Evolutionary conservation across 2,113 vertebrate genomes (phyloP), one percentile per base, ranked within the genome.

Genomic region (Crocuta crocuta): DNA sequence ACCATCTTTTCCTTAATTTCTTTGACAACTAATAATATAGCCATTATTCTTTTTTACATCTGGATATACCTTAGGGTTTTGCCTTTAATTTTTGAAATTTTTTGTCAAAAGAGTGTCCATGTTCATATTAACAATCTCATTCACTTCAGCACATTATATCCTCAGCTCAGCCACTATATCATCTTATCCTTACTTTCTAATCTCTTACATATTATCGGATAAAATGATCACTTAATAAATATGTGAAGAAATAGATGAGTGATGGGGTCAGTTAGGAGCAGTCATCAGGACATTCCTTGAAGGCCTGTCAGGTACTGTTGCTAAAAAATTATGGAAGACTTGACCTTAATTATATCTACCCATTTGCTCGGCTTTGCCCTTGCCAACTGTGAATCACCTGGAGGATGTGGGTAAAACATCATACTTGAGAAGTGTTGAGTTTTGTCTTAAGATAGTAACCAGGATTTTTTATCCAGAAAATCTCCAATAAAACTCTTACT

Each of bases 161-260:
- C 2, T 65, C 83, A 79, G 2, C 53, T 93, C 16, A 39, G 33
- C 6, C 80, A 7, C 53, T 68, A 0, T 53, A 26, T 87, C 35
- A 55, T 66, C 21, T 55, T 86, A 24, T n/a, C 15, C 73, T 78
- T 93, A 39, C 16, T n/a, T 96, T 97, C 50, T 78, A n/a, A 80
- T 94, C 58, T 76, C 16, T 81, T 35, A 3, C 11, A 7, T 45
- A 13, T 93, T 85, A 35, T 5, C 13, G 39, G 8, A 35, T 74
- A 31, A 35, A 82, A 21, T 55, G 28, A 31, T 66, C 48, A 91
- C 23, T 83, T 78, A 10, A 24, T 70, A 76, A 84, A 74, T 53
- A 4, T 80, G 4, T 68, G 53, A 83, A 21, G 10, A 70, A 96
- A 35, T 78, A 11, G 3, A 23, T 76, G 17, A 55, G 2, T 63